phyloP scores from a whole-genome alignment of 2,888 invertebrate species.

The Plebejus melissa region DNA sequence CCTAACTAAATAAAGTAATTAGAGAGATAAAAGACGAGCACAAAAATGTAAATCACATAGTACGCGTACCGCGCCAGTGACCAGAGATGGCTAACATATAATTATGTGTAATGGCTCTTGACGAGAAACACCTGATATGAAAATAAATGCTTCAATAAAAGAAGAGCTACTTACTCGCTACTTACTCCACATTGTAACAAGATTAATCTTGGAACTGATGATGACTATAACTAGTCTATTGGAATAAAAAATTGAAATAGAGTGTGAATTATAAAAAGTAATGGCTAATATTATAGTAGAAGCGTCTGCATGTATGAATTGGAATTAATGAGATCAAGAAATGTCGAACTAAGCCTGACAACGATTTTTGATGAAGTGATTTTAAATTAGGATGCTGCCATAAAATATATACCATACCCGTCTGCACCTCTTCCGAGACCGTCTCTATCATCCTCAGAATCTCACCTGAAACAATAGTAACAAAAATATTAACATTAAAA shows the following conservation, averaged over 20 bases:
- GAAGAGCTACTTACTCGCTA: constrained; percentile 26
- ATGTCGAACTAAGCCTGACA: not conserved
- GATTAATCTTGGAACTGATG: not conserved
- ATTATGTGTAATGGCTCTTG: constrained; percentile 32
- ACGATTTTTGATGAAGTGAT: too few relatives aligned
- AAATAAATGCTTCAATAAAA: constrained; percentile 33
- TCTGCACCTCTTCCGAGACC: too few relatives aligned
- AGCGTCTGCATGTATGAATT: too few relatives aligned
- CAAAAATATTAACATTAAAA: constrained; percentile 23
- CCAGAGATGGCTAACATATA: constrained; percentile 29
- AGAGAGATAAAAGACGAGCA: constrained; percentile 32
- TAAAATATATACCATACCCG: not conserved
- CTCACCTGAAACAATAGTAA: constrained; percentile 27
- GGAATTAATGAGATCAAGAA: not conserved
- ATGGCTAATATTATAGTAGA: not conserved
- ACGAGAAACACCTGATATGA: constrained; percentile 33
- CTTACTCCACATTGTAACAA: not conserved
- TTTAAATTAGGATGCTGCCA: too few relatives aligned
- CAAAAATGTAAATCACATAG: constrained; percentile 30
- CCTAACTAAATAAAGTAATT: constrained; percentile 30
- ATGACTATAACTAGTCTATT: not conserved
- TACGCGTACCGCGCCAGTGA: constrained; percentile 26
- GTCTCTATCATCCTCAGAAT: not conserved
- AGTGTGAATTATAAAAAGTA: not conserved
- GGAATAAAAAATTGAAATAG: not conserved